These are phyloP conservation scores for Chrysolina haemoptera DNA, from an alignment of 2,888 invertebrate species.

Conservation along the genomic window DNA sequence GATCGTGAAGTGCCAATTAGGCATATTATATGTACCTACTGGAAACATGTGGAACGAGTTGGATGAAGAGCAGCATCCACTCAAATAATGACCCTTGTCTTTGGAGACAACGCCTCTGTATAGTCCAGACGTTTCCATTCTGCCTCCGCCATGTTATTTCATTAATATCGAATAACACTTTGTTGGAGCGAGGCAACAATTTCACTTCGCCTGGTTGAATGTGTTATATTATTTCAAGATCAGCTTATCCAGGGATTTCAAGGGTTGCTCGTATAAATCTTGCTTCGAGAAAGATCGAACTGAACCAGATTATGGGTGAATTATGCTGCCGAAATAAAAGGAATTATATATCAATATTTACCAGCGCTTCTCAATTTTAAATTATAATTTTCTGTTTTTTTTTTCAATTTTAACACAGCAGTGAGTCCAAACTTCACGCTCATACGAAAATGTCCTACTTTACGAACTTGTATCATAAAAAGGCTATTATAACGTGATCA, in stretches of 20 bases:
- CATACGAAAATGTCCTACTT: too few species aligned
- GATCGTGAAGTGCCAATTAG: constrained; percentile 14
- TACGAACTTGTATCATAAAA: too few species aligned
- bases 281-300: background rate
- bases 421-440: too few species aligned
- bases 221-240: constrained; percentile 13
- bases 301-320: background rate
- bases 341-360: background rate
- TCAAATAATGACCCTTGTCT: background rate
- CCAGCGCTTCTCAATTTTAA: too few species aligned
- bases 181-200: constrained; percentile 4
- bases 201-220: constrained; percentile 5
- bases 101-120: background rate
- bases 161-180: constrained; percentile 8
- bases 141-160: background rate
- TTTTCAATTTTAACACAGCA: too few species aligned
- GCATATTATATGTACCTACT: background rate
- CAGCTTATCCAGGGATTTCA: constrained; percentile 4
- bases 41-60: constrained; percentile 1
- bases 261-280: background rate
- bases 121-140: background rate
- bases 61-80: constrained; percentile 8
- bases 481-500: too few species aligned
- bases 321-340: background rate
- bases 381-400: too few species aligned